These are phyloP conservation scores for Indicator maculatus DNA, from an alignment of 2,113 vertebrate genomes.

Conservation along the genomic window DNA sequence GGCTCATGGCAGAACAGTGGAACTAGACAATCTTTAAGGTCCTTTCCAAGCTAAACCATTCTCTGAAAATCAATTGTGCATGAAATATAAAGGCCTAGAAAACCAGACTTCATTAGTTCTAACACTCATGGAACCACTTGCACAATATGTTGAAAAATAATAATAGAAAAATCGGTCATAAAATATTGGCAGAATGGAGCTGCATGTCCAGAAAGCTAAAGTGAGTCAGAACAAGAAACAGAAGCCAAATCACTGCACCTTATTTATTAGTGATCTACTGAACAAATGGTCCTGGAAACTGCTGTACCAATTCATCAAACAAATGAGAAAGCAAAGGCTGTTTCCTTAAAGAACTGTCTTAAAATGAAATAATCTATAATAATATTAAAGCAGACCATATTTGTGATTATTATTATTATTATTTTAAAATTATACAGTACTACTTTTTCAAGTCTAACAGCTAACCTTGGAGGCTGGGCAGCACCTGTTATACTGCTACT, in stretches of 20 bases:
- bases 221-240: neutral
- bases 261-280: constrained; percentile 1
- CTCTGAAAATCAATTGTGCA: neutral
- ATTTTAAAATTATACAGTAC: neutral
- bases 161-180: neutral
- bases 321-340: constrained; percentile 22
- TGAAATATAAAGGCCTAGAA: neutral
- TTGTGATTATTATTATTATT: neutral
- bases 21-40: neutral
- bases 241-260: constrained; percentile 23
- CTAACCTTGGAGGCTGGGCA: neutral
- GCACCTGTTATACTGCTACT: neutral
- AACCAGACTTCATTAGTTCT: neutral
- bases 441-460: neutral
- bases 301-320: neutral
- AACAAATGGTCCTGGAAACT: neutral
- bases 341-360: neutral
- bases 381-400: neutral
- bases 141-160: neutral
- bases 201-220: neutral
- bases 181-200: neutral
- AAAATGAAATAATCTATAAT: neutral
- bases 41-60: neutral
- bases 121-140: neutral
- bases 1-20: neutral